These are phyloP conservation scores for Anticlea derivata DNA, from an alignment of 2,888 invertebrate genomes.

Conservation along the genomic window DNA sequence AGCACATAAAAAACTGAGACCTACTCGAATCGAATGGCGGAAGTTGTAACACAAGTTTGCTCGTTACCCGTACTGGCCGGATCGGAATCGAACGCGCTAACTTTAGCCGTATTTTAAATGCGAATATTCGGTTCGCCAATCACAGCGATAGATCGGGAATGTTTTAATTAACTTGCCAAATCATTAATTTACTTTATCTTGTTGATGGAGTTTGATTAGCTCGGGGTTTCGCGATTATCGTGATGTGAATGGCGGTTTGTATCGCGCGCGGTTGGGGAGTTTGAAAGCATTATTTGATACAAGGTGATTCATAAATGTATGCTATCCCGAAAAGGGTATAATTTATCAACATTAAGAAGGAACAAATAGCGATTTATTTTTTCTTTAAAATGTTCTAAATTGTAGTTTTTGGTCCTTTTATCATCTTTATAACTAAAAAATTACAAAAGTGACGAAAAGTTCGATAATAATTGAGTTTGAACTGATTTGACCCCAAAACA, in stretches of 20 bases:
- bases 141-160: slow-evolving; percentile 46
- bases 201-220: slow-evolving; percentile 37
- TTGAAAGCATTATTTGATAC: no score
- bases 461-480: no score
- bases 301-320: no score
- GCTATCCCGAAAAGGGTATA: no score
- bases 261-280: not conserved
- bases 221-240: slow-evolving; percentile 16
- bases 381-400: no score
- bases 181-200: slow-evolving; percentile 65
- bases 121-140: slow-evolving; percentile 35
- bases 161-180: slow-evolving; percentile 69
- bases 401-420: no score
- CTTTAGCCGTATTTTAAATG: slow-evolving; percentile 46
- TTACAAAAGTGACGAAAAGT: no score
- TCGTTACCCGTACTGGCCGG: slow-evolving; percentile 47
- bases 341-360: no score
- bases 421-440: no score
- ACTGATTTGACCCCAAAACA: no score
- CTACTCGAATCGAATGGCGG: slow-evolving; percentile 37
- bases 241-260: not conserved
- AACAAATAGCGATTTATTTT: no score
- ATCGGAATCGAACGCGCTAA: slow-evolving; percentile 42
- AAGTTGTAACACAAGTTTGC: slow-evolving; percentile 46
- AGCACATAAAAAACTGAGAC: slow-evolving; percentile 39